Percentiles rank a stretch among this genome's conserved stretches.
Evolutionary conservation across 1,140 invertebrate genomes (phyloP).

Genomic region (Aporrectodea caliginosa): DNA sequence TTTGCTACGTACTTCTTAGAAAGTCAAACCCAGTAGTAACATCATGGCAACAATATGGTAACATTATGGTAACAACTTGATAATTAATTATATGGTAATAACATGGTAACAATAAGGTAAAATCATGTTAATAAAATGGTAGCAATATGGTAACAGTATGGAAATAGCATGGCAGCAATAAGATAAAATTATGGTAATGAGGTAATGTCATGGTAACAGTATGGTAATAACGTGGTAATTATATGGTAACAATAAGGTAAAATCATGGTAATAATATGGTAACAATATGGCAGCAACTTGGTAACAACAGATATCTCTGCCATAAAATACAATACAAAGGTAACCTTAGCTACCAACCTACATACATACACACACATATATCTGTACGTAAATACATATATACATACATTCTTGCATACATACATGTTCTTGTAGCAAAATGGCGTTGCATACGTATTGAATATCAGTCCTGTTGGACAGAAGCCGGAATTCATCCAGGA

Average conservation of each 20-base stretch:
- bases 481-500: constrained; percentile 61
- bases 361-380: not conserved
- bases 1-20: no score
- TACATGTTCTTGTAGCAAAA: constrained; percentile 43
- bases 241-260: not conserved
- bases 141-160: no score
- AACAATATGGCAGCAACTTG: no score
- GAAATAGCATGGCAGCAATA: no score
- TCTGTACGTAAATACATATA: not conserved
- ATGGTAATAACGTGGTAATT: no score
- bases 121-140: not conserved
- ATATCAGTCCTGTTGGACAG: constrained; percentile 62
- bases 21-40: not conserved
- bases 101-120: no score
- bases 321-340: no score
- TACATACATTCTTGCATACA: not conserved
- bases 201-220: no score
- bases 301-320: no score
- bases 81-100: no score
- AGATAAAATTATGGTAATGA: no score
- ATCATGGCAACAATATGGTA: not conserved
- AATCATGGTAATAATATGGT: not conserved
- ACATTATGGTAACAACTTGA: not conserved
- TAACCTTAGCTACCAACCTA: no score
- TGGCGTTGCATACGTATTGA: constrained; percentile 63